Conservation (phyloP, 1,140 invertebrate species). For the Zaprionus tsacasi region DNA sequence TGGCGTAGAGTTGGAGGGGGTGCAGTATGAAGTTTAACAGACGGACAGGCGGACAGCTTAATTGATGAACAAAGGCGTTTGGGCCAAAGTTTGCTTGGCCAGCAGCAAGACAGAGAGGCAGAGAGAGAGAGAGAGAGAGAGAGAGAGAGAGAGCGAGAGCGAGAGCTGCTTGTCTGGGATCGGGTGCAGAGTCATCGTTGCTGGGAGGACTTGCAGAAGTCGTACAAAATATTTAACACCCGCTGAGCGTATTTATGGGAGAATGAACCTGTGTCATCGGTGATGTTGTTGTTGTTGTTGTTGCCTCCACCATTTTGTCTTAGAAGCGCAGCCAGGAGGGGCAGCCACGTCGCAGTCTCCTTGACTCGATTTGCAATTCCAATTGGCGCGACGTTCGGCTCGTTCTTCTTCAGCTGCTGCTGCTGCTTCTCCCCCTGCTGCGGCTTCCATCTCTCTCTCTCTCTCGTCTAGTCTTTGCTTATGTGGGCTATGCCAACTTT, state of each 20-base stretch:
- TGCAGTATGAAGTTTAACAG: background rate
- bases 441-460: background rate
- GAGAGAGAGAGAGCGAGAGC: conserved; percentile 8
- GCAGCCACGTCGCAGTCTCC: conserved; percentile 4
- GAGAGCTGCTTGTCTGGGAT: conserved; percentile 18
- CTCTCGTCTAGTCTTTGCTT: conserved; percentile 16
- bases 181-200: conserved; percentile 51
- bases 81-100: conserved; percentile 48
- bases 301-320: conserved; percentile 76
- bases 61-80: conserved; percentile 65
- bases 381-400: conserved; percentile 48
- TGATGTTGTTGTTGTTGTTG: conserved; percentile 34
- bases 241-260: conserved; percentile 83
- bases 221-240: conserved; percentile 82
- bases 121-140: conserved; percentile 25
- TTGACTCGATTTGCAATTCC: conserved; percentile 54
- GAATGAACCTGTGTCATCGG: conserved; percentile 78
- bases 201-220: conserved; percentile 74
- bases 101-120: background rate
- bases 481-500: conserved; percentile 11
- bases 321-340: conserved; percentile 42
- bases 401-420: background rate
- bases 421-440: background rate
- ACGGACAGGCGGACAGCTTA: conserved; percentile 49
- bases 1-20: conserved; percentile 1